phyloP scores from a whole-genome alignment of 2,113 vertebrate species.

The Sinocyclocheilus rhinocerous region DNA sequence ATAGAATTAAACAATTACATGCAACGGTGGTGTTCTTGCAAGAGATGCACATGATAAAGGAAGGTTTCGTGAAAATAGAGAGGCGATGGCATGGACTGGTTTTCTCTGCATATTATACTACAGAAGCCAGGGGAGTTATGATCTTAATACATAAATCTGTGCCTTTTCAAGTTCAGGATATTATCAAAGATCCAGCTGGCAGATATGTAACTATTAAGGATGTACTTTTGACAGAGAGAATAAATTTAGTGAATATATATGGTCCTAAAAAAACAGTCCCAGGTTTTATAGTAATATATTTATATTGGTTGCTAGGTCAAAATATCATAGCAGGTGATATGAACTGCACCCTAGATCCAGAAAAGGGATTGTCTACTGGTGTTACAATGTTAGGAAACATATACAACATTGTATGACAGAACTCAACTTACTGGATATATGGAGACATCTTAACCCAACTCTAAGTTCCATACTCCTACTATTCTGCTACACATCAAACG shows the following conservation, averaged over 20 bases:
- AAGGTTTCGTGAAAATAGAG: background rate
- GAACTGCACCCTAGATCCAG: conserved; percentile 16
- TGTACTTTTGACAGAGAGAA: background rate
- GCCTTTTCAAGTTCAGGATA: background rate
- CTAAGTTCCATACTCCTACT: conserved; percentile 24
- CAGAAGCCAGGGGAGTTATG: background rate
- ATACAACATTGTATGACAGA: background rate
- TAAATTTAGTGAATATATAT: background rate
- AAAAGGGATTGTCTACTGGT: conserved; percentile 6
- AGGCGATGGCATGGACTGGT: background rate
- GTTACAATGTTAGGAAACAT: background rate
- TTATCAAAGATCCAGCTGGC: background rate
- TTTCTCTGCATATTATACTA: background rate
- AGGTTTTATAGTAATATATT: background rate
- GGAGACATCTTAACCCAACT: conserved; percentile 34
- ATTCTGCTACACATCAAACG: conserved; percentile 24
- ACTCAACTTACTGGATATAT: conserved; percentile 29
- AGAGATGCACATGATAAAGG: background rate
- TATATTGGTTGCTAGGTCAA: background rate
- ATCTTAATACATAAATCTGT: background rate
- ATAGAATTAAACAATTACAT: background rate
- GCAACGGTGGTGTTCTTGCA: background rate
- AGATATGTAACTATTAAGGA: background rate
- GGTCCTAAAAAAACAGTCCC: background rate
- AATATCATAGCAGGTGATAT: conserved; percentile 7